Evolutionary conservation across 2,888 invertebrate species (phyloP), one percentile per base, ranked within the genome.

Genomic region (Diarsia rubi): DNA sequence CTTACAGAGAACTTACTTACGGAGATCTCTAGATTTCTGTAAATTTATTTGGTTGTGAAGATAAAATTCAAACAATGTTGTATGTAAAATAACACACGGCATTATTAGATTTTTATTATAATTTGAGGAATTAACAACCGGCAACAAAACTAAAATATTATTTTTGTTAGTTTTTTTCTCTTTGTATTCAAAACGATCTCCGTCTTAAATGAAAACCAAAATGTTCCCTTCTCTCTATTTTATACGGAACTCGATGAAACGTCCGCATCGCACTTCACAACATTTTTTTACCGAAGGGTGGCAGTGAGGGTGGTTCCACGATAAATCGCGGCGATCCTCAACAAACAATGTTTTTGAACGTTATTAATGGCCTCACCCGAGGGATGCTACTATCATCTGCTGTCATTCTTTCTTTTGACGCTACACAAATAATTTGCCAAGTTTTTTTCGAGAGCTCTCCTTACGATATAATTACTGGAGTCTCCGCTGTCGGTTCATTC

Each of bases 261-360:
- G 67, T 72, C 42, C 27, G 37, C 64, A 16, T 57, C 78, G 74
- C 81, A 82, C 86, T 77, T 76, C 49, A 69, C 76, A 78, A 71
- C 67, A 65, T 77, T 85, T 89, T 89, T 88, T 88, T 80, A 65
- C 70, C 52, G 73, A 75, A 81, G 82, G 82, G 83, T 67, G 86
- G 78, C 31, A 62, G 60, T 65, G 75, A 74, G 88, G 85, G 87
- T 70, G 87, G 85, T 52, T 75, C 82, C 81, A 86, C 93, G 90
- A 94, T 94, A 94, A 95, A 95, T 95, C 93, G 93, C 90, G 90
- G 92, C 91, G 91, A 91, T 93, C 93, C 93, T 94, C 91, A 87
- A 89, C 94, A 95, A 95, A 95, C 94, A 95, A 93, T 94, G 94
- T 94, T 93, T 93, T 92, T 94, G 95, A 95, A 91, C 92, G 92